Evolutionary conservation across 2,888 invertebrate genomes (phyloP).

Genomic region (Rotaria macrura): DNA sequence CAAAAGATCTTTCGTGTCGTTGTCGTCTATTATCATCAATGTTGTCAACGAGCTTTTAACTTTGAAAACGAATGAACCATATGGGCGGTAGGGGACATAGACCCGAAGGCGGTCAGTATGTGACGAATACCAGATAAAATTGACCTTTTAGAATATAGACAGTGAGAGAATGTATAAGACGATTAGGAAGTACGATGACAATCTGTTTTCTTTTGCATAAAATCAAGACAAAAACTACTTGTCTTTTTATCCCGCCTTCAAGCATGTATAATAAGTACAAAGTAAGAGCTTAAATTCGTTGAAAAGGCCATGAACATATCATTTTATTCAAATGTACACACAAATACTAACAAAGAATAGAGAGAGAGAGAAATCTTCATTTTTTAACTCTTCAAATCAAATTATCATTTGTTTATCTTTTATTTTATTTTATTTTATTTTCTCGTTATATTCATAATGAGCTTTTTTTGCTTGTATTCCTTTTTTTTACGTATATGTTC

Average conservation of each 20-base stretch:
- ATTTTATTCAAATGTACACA: neutral
- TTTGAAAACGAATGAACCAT: constrained; percentile 5
- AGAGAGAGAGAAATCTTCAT: neutral
- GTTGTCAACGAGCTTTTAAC: constrained; percentile 3
- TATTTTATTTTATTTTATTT: neutral
- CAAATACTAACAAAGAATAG: no score
- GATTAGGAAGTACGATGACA: constrained; percentile 8
- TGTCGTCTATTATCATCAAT: constrained; percentile 6
- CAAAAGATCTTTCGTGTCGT: neutral
- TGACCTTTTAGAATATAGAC: constrained; percentile 3
- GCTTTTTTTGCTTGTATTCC: neutral
- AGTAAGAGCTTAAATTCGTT: constrained; percentile 1
- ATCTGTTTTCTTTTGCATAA: constrained; percentile 10
- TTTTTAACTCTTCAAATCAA: neutral
- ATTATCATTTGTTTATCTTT: neutral
- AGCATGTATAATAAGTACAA: constrained; percentile 1
- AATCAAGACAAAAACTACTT: constrained; percentile 7
- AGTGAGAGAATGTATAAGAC: neutral
- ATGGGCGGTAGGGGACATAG: neutral
- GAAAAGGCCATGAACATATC: constrained; percentile 4
- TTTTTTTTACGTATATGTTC: neutral
- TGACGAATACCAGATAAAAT: constrained; percentile 3
- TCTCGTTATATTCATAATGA: neutral
- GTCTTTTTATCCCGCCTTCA: neutral
- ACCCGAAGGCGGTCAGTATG: neutral